Conservation (phyloP, 2,113 vertebrate species). For the Microtus oregoni region DNA sequence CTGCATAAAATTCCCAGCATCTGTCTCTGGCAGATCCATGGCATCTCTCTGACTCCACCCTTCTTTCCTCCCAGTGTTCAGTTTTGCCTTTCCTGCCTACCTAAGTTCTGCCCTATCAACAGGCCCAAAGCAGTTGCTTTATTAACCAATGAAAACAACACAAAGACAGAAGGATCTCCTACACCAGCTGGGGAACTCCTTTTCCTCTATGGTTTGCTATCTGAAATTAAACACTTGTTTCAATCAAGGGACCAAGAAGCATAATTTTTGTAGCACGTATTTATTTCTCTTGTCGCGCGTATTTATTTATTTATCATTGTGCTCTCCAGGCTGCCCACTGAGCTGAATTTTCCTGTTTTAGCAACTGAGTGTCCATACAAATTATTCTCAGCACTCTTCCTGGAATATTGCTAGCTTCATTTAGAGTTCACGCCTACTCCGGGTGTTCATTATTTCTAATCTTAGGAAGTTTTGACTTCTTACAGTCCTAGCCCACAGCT, state of each 20-base stretch:
- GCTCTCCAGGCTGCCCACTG: not conserved
- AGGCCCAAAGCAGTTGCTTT: no score
- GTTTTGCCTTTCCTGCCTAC: no score
- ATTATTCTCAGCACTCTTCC: not conserved
- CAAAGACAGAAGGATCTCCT: no score
- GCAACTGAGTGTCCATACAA: not conserved
- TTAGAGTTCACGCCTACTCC: not conserved
- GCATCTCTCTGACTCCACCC: no score
- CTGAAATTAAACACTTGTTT: not conserved
- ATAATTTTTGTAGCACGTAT: not conserved
- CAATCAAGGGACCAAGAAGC: not conserved
- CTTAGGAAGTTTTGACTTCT: not conserved
- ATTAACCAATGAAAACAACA: no score
- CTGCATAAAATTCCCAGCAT: no score
- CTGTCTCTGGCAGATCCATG: no score
- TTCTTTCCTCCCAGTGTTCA: no score
- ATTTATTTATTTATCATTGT: not conserved
- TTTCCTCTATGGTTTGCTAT: not conserved
- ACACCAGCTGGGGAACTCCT: not conserved
- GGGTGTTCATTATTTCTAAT: not conserved
- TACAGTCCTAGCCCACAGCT: fast-evolving
- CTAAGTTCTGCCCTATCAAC: no score
- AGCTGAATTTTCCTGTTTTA: not conserved
- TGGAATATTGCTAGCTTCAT: not conserved
- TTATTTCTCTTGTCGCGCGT: not conserved